phyloP scores from a whole-genome alignment of 37 sponge, comb jelly and placozoan genomes.

The Aplysina aerophoba region DNA sequence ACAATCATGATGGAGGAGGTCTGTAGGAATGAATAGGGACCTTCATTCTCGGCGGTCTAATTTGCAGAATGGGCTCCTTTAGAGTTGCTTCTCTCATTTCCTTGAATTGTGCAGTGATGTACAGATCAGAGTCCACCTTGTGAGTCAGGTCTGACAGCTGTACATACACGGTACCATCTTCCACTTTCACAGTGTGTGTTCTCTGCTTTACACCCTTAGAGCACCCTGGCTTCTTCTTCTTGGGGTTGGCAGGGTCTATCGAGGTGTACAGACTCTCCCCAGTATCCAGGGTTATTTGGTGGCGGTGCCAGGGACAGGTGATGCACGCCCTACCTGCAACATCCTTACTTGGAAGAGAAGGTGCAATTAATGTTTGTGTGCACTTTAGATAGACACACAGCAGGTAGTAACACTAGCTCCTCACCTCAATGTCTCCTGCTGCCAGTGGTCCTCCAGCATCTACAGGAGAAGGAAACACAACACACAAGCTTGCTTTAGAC shows the following conservation, averaged over 20 bases:
- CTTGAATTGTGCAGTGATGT: constrained; percentile 63
- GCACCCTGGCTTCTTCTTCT: constrained; percentile 45
- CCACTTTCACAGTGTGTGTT: constrained; percentile 61
- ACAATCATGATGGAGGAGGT: not conserved
- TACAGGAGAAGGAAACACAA: constrained; percentile 31
- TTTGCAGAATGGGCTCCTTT: constrained; percentile 51
- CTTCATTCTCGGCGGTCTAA: not conserved
- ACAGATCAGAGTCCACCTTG: constrained; percentile 72
- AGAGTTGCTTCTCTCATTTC: constrained; percentile 63
- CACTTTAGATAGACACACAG: too few species aligned
- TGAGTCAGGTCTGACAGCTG: constrained; percentile 60
- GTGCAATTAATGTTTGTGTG: not conserved
- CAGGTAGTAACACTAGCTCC: too few species aligned
- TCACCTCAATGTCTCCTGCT: constrained; percentile 86
- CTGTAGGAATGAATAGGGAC: constrained; percentile 22
- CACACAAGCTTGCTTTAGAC: too few species aligned
- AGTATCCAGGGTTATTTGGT: constrained; percentile 84
- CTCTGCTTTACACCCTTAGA: constrained; percentile 89
- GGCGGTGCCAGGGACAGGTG: constrained; percentile 88
- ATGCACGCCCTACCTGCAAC: constrained; percentile 83
- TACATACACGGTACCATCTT: constrained; percentile 48
- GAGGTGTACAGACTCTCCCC: constrained; percentile 89
- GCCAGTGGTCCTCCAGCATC: constrained; percentile 86
- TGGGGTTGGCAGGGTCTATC: constrained; percentile 75
- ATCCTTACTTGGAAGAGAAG: constrained; percentile 50